These are phyloP conservation scores for Ispidina lecontei DNA, from an alignment of 2,797 vertebrate species.

Conservation along the genomic window DNA sequence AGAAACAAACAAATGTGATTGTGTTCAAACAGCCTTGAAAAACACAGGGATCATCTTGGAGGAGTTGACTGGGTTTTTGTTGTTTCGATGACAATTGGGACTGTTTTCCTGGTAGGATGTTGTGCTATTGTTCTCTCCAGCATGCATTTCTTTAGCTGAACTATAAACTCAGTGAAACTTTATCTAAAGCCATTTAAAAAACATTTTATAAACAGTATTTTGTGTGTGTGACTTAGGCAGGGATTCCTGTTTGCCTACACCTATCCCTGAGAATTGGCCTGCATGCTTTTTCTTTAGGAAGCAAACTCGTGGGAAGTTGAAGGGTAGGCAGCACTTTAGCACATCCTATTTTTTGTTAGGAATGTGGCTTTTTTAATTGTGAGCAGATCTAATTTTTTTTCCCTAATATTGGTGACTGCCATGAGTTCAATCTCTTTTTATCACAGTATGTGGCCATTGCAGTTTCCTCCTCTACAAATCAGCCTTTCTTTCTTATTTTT, in stretches of 20 bases:
- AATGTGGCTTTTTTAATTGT: not conserved
- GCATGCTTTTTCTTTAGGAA: not conserved
- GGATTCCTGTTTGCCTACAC: not conserved
- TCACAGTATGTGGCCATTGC: not conserved
- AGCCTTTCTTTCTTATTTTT: constrained; percentile 15
- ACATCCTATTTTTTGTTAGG: not conserved
- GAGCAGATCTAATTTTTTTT: not conserved
- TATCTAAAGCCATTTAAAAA: not conserved
- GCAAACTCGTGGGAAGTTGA: not conserved
- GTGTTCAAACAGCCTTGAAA: not conserved
- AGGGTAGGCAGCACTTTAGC: not conserved
- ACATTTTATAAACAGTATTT: not conserved
- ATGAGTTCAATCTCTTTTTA: not conserved
- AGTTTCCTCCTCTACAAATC: not conserved
- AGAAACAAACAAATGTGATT: not conserved
- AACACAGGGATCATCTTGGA: constrained; percentile 2
- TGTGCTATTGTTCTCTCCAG: constrained; percentile 18
- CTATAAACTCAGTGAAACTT: not conserved
- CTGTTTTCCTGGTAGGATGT: not conserved
- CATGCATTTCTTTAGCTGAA: not conserved
- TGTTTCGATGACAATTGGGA: not conserved
- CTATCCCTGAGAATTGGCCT: not conserved
- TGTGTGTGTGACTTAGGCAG: not conserved
- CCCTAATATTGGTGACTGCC: not conserved
- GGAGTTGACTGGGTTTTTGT: not conserved